Evolutionary conservation across 2,888 invertebrate species (phyloP), one percentile per base, ranked within the genome.

Genomic region (Agrenia bidenticulata): DNA sequence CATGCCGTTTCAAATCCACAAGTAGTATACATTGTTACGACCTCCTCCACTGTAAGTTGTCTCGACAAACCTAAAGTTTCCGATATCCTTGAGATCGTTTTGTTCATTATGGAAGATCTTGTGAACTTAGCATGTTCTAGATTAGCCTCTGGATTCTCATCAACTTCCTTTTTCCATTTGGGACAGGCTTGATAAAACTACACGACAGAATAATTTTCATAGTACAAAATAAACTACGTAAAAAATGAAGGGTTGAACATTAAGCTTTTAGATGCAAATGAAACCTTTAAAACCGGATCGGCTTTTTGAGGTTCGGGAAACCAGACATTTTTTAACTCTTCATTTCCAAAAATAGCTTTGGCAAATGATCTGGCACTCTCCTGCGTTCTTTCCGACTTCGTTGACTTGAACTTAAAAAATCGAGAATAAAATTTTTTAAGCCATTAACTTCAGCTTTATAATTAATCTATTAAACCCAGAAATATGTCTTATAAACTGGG

Each of bases 1-100:
- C 89, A 90, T n/a, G 92, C 88, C 2, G 89, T 90, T 81, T 92
- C 92, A 80, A 87, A 92, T 0, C 86, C 87, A 80, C 93, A 93
- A 42, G 86, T 85, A 73, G 84, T 84, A 78, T 89, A 89, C 81
- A 92, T 88, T 49, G 87, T 79, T 66, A 83, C 80, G 58, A 86
- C 83, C 71, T 84, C 84, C 61, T 83, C 85, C 82, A 77, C 82
- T 80, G 75, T 78, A 78, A 72, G 85, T 80, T 75, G 82, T 78
- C 73, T 81, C 78, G 76, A 78, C 61, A 88, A 81, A 72, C 87
- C 86, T 73, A 88, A 80, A 77, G 84, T 82, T 67, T 83, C 80
- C 59, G 87, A 86, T 73, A 89, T 82, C 53, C 82, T 80, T 70
- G 81, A 78, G 68, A 89, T 77, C 61, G 85, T 84, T 49, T 83